phyloP scores from a whole-genome alignment of 2,797 vertebrate species.

The Rachycentron canadum region DNA sequence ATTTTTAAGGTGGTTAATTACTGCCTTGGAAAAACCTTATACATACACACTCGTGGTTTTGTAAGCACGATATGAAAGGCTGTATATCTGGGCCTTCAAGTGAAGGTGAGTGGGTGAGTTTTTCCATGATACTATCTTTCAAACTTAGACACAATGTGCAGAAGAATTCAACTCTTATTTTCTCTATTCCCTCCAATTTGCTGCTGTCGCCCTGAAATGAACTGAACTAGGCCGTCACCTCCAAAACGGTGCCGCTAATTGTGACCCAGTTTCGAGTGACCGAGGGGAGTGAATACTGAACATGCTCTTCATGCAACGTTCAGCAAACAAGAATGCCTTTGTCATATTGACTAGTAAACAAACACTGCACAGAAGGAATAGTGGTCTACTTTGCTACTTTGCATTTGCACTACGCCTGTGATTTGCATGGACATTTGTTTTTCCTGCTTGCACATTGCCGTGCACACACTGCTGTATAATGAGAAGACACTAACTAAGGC shows the following conservation, averaged over 20 bases:
- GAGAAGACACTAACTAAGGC: background rate
- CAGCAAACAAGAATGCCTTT: conserved; percentile 63
- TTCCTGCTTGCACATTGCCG: background rate
- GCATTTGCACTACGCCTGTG: conserved; percentile 45
- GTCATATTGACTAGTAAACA: conserved; percentile 20
- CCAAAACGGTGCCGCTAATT: conserved; percentile 51
- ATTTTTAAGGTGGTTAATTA: background rate
- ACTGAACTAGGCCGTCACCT: conserved; percentile 25
- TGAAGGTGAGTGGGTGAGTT: conserved; percentile 5
- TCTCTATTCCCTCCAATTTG: conserved; percentile 7
- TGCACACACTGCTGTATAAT: conserved; percentile 5
- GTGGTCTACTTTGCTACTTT: conserved; percentile 27
- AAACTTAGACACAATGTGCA: conserved; percentile 23
- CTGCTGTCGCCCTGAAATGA: conserved; percentile 26
- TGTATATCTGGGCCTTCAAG: conserved; percentile 6
- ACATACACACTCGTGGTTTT: conserved; percentile 6
- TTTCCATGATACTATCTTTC: conserved; percentile 16
- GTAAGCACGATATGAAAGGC: conserved; percentile 13
- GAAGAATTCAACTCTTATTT: conserved; percentile 28
- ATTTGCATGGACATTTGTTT: conserved; percentile 64
- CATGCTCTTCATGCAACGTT: conserved; percentile 60
- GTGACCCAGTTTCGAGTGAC: conserved; percentile 60
- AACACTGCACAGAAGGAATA: background rate
- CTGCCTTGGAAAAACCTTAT: background rate
- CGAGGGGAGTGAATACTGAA: conserved; percentile 37